Percentiles rank a stretch among this genome's conserved stretches.
Evolutionary conservation across 92 coral and sea anemone species (phyloP).

Genomic region (Porites divaricata): DNA sequence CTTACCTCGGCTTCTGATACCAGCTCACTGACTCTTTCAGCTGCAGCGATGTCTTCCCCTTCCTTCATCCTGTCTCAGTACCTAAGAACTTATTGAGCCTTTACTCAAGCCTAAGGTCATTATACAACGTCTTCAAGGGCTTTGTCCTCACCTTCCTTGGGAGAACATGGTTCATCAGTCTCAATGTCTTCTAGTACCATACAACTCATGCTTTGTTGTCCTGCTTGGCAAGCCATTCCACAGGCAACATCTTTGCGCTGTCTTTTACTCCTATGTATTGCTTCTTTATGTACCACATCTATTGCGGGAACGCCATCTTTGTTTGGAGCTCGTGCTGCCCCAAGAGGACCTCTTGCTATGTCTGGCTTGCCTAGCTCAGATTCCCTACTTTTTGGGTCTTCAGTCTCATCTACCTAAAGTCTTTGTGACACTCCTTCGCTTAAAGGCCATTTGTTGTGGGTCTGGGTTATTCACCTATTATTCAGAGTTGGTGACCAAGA

Average conservation of each 20-base stretch:
- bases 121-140: background rate
- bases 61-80: background rate
- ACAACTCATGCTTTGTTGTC: background rate
- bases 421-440: background rate
- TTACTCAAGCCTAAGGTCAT: background rate
- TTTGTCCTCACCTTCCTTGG: background rate
- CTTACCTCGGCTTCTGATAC: background rate
- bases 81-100: background rate
- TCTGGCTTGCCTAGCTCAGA: no score
- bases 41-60: background rate
- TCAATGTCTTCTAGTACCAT: background rate
- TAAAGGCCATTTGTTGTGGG: background rate
- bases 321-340: background rate
- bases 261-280: background rate
- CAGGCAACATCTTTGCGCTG: background rate
- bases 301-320: background rate
- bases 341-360: no score
- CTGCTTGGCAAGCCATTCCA: background rate
- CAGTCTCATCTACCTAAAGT: background rate
- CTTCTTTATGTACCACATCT: background rate
- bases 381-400: background rate
- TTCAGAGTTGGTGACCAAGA: constrained; percentile 14
- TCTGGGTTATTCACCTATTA: background rate
- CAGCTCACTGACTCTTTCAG: background rate
- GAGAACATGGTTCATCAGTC: background rate